These are phyloP conservation scores for Oriolus oriolus DNA, from an alignment of 2,113 vertebrate genomes.

Conservation along the genomic window DNA sequence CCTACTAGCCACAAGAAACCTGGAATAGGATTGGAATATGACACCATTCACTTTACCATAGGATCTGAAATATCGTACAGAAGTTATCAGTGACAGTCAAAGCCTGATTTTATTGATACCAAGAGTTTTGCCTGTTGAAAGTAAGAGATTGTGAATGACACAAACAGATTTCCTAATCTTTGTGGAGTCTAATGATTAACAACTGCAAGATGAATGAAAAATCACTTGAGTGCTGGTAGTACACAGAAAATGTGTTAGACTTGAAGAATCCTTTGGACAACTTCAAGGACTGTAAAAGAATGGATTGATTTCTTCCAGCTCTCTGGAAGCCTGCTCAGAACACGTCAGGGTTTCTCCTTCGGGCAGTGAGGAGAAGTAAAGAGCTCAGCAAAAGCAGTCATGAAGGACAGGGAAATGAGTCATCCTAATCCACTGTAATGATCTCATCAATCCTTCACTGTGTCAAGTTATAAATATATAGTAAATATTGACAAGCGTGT, in stretches of 20 bases:
- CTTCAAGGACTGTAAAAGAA: neutral
- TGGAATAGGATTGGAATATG: neutral
- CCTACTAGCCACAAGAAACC: neutral
- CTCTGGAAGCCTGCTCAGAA: neutral
- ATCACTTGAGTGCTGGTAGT: neutral
- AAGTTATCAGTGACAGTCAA: neutral
- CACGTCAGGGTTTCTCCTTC: neutral
- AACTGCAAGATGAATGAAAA: neutral
- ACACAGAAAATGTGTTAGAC: neutral
- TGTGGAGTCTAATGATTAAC: neutral
- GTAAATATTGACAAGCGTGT: neutral
- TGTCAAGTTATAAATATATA: neutral
- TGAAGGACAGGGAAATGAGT: constrained; percentile 7
- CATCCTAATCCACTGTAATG: neutral
- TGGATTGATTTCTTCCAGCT: neutral
- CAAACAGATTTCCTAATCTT: neutral
- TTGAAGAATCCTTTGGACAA: neutral
- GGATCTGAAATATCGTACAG: neutral
- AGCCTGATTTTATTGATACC: neutral
- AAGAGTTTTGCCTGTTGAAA: neutral
- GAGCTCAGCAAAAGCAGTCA: neutral
- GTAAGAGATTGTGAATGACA: neutral
- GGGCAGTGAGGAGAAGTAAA: neutral
- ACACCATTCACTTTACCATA: neutral
- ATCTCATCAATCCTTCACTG: neutral